Conservation (phyloP, 2,797 vertebrate genomes). For the Neostethus bicornis region DNA sequence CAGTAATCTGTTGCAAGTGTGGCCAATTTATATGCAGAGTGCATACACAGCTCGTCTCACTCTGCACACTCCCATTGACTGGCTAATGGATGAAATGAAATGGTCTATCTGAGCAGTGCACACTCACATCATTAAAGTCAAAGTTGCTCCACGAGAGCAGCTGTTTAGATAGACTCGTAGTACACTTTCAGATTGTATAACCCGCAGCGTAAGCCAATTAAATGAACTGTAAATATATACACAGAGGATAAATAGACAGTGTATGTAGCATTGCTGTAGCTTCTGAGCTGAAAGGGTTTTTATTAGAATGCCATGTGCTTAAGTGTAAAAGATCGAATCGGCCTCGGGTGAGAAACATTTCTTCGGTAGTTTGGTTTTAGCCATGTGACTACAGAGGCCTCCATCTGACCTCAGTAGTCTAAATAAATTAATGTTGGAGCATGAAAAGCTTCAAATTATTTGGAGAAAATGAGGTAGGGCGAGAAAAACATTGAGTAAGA, state of each 20-base stretch:
- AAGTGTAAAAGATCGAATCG: neutral
- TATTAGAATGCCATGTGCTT: neutral
- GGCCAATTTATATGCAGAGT: conserved; percentile 67
- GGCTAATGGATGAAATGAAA: conserved; percentile 48
- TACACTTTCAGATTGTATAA: neutral
- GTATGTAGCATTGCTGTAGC: neutral
- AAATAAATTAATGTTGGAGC: conserved; percentile 2
- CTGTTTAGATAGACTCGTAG: conserved; percentile 1
- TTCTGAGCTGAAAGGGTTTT: neutral
- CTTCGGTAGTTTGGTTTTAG: conserved; percentile 4
- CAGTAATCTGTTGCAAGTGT: conserved; percentile 59
- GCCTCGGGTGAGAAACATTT: conserved; percentile 2
- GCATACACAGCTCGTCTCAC: conserved; percentile 26
- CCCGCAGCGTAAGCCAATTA: neutral
- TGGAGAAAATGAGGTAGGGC: neutral
- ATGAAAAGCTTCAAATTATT: conserved; percentile 11
- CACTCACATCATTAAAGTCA: conserved; percentile 46
- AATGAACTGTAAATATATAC: neutral
- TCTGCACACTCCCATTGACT: conserved; percentile 42
- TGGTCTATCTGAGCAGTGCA: conserved; percentile 25
- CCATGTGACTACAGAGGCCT: conserved; percentile 13
- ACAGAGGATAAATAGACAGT: neutral
- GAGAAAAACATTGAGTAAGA: neutral
- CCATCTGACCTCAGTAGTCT: neutral
- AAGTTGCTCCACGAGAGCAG: conserved; percentile 16